Evolutionary conservation across 2,888 invertebrate genomes (phyloP).

Genomic region (Frankliniella fusca): DNA sequence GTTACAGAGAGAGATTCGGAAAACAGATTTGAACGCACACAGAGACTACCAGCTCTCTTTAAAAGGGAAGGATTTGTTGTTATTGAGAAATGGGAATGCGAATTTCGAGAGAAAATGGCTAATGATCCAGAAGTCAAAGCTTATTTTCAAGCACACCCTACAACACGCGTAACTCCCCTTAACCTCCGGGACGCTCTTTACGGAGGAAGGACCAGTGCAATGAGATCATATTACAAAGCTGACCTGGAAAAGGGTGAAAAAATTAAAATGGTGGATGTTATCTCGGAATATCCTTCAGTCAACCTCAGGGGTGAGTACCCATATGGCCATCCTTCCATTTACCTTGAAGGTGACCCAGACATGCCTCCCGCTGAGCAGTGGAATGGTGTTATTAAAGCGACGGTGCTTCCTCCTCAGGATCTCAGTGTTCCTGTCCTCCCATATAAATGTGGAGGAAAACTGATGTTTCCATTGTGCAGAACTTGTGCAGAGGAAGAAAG

Average conservation of each 20-base stretch:
- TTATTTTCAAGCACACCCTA: neutral
- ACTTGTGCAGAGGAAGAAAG: constrained; percentile 30
- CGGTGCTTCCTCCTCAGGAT: constrained; percentile 32
- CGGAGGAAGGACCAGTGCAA: no score
- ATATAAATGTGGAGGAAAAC: constrained; percentile 36
- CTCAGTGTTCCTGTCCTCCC: constrained; percentile 40
- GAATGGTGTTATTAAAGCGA: constrained; percentile 33
- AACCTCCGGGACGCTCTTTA: no score
- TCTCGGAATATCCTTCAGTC: no score
- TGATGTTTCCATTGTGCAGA: constrained; percentile 41
- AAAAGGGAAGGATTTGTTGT: no score
- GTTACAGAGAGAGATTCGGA: neutral
- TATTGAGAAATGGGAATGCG: no score
- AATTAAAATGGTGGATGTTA: no score
- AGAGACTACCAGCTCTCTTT: no score
- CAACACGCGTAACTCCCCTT: neutral
- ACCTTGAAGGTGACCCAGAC: constrained; percentile 30
- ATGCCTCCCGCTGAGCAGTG: constrained; percentile 25
- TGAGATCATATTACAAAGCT: no score
- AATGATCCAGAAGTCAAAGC: constrained; percentile 13
- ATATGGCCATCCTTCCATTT: no score
- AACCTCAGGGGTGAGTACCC: no score
- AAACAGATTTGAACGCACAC: no score
- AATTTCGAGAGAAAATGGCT: neutral
- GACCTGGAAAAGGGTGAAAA: no score